Conservation (phyloP, 2,113 vertebrate species). For the Elanoides forficatus region DNA sequence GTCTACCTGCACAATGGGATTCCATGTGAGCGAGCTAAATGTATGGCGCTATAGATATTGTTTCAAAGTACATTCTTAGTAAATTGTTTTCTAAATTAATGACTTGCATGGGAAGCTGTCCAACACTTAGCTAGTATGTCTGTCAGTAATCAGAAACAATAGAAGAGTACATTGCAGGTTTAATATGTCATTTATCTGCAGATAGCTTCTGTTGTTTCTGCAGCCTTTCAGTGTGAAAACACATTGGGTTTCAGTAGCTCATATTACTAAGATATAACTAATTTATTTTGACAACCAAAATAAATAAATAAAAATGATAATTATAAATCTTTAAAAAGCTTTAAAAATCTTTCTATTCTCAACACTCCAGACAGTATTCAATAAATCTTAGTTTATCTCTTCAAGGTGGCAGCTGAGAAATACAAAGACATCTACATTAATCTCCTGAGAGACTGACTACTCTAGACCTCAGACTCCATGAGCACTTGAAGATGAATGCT, state of each 20-base stretch:
- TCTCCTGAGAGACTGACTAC: neutral
- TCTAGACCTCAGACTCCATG: neutral
- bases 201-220: neutral
- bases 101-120: neutral
- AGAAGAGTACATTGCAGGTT: neutral
- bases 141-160: neutral
- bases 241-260: neutral
- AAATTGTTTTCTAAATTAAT: neutral
- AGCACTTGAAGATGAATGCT: neutral
- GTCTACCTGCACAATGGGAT: neutral
- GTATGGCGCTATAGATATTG: neutral
- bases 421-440: neutral
- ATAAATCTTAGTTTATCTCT: neutral
- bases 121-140: neutral
- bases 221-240: neutral
- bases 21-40: neutral
- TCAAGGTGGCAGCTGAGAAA: neutral
- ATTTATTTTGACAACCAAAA: neutral
- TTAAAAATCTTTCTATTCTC: neutral
- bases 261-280: neutral
- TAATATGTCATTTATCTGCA: neutral
- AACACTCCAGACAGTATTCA: neutral
- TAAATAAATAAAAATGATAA: neutral
- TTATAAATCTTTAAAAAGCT: neutral
- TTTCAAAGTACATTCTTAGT: neutral